These are phyloP conservation scores for Drosophila bifasciata DNA, from an alignment of 1,140 invertebrate species.

Conservation along the genomic window DNA sequence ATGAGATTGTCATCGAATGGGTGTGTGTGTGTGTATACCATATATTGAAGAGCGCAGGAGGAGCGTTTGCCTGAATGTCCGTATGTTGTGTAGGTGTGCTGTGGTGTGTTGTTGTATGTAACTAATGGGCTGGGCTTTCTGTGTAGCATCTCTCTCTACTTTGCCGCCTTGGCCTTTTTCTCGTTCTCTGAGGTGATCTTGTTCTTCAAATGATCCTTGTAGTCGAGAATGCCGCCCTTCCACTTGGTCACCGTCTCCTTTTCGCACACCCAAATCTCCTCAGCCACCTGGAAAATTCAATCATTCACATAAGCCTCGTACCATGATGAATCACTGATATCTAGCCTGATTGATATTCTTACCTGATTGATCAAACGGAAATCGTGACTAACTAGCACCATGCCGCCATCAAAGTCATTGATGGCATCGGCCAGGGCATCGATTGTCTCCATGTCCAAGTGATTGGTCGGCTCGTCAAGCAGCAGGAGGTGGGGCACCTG, in stretches of 20 bases:
- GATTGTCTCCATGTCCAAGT: slow-evolving; percentile 99
- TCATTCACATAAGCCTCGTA: too few species aligned
- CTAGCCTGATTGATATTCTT: background rate
- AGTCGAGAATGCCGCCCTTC: slow-evolving; percentile 97
- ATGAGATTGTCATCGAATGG: too few species aligned
- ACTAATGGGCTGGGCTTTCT: slow-evolving; percentile 6
- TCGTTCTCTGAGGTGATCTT: slow-evolving; percentile 80
- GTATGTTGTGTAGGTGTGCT: slow-evolving; percentile 7
- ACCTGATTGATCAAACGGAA: slow-evolving; percentile 99
- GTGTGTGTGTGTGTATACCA: too few species aligned
- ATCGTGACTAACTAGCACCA: slow-evolving; percentile 98
- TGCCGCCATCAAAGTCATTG: slow-evolving; percentile 98
- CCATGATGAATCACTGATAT: too few species aligned
- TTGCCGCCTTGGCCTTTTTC: slow-evolving; percentile 74
- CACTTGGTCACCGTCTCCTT: slow-evolving; percentile 98
- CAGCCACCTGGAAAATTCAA: slow-evolving; percentile 91
- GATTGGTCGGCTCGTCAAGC: slow-evolving; percentile 99
- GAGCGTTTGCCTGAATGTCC: slow-evolving; percentile 32
- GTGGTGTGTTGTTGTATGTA: slow-evolving; percentile 11
- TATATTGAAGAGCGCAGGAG: slow-evolving; percentile 9
- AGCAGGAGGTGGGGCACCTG: slow-evolving; percentile 97
- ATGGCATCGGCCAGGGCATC: slow-evolving; percentile 99
- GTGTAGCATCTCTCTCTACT: slow-evolving; percentile 56
- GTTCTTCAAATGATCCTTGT: slow-evolving; percentile 96
- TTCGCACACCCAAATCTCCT: slow-evolving; percentile 99